Percentiles rank a stretch among this genome's conserved stretches.
phyloP scores from a whole-genome alignment of 2,888 invertebrate species.

The Leucophora obtusa region DNA sequence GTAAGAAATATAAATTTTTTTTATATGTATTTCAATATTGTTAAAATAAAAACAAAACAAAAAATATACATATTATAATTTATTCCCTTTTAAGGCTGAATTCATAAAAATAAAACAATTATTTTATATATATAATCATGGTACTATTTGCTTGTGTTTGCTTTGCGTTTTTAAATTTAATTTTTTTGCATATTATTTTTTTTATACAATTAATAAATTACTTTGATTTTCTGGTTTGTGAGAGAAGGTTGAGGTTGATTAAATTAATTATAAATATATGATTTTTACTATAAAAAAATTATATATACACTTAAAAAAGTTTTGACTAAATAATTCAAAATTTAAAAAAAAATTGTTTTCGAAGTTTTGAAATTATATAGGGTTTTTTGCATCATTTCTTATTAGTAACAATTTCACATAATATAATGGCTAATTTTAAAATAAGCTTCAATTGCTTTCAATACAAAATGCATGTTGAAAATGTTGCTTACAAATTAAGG shows the following conservation, averaged over 20 bases:
- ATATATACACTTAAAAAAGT: conserved; percentile 9
- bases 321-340: background rate
- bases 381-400: background rate
- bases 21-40: background rate
- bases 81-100: conserved; percentile 61
- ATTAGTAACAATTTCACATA: conserved; percentile 4
- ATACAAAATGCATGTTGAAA: background rate
- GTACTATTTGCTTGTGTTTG: conserved; percentile 64
- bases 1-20: conserved; percentile 1
- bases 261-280: conserved; percentile 13
- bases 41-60: background rate
- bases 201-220: conserved; percentile 51
- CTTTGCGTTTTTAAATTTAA: conserved; percentile 36
- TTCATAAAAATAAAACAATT: conserved; percentile 45
- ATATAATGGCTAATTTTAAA: background rate
- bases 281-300: conserved; percentile 12
- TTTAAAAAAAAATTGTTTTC: background rate
- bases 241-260: background rate
- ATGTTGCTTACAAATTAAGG: background rate
- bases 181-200: conserved; percentile 20
- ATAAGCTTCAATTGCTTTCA: background rate
- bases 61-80: conserved; percentile 50
- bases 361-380: background rate
- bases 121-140: conserved; percentile 58
- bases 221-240: conserved; percentile 27